phyloP scores from a whole-genome alignment of 2,113 vertebrate genomes.

The Oreochromis aureus region DNA sequence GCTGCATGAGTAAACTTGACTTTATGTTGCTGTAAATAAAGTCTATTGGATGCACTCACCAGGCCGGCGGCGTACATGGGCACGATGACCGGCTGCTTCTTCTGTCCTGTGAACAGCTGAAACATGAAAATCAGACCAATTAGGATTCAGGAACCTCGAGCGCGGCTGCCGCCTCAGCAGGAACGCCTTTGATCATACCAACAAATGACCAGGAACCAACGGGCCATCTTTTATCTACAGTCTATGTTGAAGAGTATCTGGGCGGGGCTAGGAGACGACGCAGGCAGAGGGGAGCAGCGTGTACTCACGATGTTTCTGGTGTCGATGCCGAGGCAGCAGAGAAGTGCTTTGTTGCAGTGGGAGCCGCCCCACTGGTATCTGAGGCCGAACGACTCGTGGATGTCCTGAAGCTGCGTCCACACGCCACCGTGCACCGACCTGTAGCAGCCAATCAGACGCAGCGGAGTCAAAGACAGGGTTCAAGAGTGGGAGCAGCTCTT shows the following conservation, averaged over 20 bases:
- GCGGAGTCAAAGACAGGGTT: neutral
- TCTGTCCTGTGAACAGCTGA: constrained; percentile 97
- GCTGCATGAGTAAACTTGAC: neutral
- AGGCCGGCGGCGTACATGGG: constrained; percentile 97
- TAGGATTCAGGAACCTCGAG: neutral
- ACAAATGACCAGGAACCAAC: neutral
- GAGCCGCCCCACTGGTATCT: constrained; percentile 96
- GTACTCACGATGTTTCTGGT: constrained; percentile 94
- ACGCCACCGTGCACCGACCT: constrained; percentile 74
- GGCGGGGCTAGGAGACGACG: neutral
- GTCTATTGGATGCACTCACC: constrained; percentile 71
- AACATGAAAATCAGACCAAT: accelerated
- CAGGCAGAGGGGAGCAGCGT: neutral
- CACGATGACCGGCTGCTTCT: constrained; percentile 97
- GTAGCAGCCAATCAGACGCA: neutral
- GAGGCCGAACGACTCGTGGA: constrained; percentile 87
- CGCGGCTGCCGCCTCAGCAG: neutral
- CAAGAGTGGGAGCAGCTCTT: neutral
- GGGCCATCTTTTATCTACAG: neutral
- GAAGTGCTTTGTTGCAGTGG: constrained; percentile 92
- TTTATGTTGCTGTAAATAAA: neutral
- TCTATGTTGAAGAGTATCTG: neutral
- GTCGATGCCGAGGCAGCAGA: constrained; percentile 95
- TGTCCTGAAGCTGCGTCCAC: constrained; percentile 88
- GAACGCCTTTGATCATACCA: neutral